Evolutionary conservation across 2,113 vertebrate species (phyloP).

Genomic region (Sapajus apella): DNA sequence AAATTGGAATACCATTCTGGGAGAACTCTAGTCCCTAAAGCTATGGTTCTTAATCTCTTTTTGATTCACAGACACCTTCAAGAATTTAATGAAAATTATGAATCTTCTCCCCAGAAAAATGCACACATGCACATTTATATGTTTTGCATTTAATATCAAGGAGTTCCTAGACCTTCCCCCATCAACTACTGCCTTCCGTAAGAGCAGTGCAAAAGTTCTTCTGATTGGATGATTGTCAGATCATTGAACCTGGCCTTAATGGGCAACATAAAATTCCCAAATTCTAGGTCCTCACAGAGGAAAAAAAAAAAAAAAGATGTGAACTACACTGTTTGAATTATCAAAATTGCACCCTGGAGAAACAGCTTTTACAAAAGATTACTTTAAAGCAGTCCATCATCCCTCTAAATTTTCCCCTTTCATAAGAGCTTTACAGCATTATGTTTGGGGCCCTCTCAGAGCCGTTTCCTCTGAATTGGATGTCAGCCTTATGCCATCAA

Average conservation of each 20-base stretch:
- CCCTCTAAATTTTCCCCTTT: background rate
- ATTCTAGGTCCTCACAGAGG: background rate
- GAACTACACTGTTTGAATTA: background rate
- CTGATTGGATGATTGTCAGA: background rate
- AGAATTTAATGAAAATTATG: background rate
- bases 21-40: background rate
- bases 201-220: background rate
- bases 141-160: background rate
- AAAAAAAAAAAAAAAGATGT: background rate
- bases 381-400: background rate
- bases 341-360: background rate
- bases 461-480: background rate
- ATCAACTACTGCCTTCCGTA: background rate
- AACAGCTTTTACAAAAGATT: background rate
- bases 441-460: background rate
- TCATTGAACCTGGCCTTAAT: background rate
- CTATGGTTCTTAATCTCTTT: constrained; percentile 3
- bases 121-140: background rate
- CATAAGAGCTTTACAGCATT: background rate
- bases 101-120: background rate
- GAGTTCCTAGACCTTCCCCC: background rate
- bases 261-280: background rate
- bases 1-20: background rate
- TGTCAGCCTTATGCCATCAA: background rate
- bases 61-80: background rate